These are phyloP conservation scores for Heliconius erato DNA, from an alignment of 2,888 invertebrate species.

Conservation along the genomic window DNA sequence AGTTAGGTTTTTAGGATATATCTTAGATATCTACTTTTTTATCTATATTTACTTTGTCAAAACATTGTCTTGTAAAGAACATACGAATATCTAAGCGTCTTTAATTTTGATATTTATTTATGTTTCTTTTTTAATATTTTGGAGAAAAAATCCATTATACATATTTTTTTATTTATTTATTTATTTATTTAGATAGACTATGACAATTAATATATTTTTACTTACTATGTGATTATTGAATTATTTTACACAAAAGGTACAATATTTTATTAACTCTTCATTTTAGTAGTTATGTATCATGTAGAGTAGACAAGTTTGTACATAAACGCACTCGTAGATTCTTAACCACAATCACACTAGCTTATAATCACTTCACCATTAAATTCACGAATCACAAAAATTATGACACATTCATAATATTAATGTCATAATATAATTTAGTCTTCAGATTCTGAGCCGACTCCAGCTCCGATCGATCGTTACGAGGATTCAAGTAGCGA, in stretches of 20 bases:
- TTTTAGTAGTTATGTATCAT: neutral
- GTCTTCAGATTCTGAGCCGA: constrained; percentile 76
- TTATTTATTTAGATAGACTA: too few species aligned
- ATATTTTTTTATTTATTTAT: too few species aligned
- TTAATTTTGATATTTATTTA: too few species aligned
- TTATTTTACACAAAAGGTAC: neutral
- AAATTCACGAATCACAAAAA: neutral
- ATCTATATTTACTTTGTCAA: too few species aligned
- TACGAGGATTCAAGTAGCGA: constrained; percentile 79
- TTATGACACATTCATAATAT: constrained; percentile 7
- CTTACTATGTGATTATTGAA: neutral
- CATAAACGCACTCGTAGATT: neutral
- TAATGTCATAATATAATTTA: constrained; percentile 51
- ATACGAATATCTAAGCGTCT: too few species aligned
- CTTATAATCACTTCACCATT: neutral
- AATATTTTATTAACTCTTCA: too few species aligned
- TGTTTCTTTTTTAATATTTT: too few species aligned
- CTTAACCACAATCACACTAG: neutral
- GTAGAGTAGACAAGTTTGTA: neutral
- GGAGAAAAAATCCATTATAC: too few species aligned
- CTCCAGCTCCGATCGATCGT: constrained; percentile 68
- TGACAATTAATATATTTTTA: neutral
- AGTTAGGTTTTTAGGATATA: too few species aligned
- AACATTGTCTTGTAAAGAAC: too few species aligned
- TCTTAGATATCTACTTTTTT: too few species aligned